Percentiles rank a stretch among this genome's conserved stretches.
These are phyloP conservation scores for Chascanopsetta lugubris DNA, from an alignment of 2,113 vertebrate species.

Conservation along the genomic window DNA sequence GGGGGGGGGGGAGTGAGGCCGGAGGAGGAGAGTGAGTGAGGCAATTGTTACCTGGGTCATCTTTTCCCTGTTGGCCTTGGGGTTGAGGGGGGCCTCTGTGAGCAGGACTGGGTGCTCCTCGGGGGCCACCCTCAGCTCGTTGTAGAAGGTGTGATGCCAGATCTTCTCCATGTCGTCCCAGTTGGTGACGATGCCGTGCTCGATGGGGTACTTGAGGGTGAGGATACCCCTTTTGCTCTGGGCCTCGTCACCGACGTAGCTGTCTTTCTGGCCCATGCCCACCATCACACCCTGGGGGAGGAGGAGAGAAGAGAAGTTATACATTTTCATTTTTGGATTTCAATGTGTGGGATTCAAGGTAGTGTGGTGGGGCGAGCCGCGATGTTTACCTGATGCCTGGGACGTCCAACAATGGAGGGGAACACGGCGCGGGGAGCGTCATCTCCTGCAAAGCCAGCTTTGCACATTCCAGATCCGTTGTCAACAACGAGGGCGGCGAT, in stretches of 20 bases:
- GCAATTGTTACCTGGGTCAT: slow-evolving; percentile 88
- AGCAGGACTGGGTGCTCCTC: slow-evolving; percentile 98
- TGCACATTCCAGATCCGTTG: slow-evolving; percentile 84
- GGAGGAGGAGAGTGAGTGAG: not conserved
- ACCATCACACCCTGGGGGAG: slow-evolving; percentile 94
- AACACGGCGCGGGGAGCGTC: slow-evolving; percentile 81
- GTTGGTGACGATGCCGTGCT: slow-evolving; percentile 97
- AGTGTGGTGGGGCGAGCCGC: not conserved
- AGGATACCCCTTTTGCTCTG: slow-evolving; percentile 99
- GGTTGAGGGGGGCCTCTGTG: slow-evolving; percentile 97
- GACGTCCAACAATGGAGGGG: slow-evolving; percentile 81
- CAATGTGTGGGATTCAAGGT: not conserved
- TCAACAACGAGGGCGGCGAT: slow-evolving; percentile 82
- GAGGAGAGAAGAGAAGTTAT: not conserved
- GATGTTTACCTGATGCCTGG: slow-evolving; percentile 83
- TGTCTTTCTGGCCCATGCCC: slow-evolving; percentile 98
- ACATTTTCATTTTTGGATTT: too few relatives aligned
- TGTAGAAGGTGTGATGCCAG: slow-evolving; percentile 99
- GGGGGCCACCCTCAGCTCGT: slow-evolving; percentile 95
- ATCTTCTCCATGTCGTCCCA: slow-evolving; percentile 99
- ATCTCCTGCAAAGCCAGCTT: slow-evolving; percentile 83
- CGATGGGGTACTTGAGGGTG: slow-evolving; percentile 97
- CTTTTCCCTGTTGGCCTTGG: slow-evolving; percentile 97
- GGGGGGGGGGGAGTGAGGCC: too few relatives aligned
- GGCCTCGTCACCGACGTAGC: slow-evolving; percentile 97